Conservation (phyloP, 2,888 invertebrate genomes). For the Balanococcus diminutus region DNA sequence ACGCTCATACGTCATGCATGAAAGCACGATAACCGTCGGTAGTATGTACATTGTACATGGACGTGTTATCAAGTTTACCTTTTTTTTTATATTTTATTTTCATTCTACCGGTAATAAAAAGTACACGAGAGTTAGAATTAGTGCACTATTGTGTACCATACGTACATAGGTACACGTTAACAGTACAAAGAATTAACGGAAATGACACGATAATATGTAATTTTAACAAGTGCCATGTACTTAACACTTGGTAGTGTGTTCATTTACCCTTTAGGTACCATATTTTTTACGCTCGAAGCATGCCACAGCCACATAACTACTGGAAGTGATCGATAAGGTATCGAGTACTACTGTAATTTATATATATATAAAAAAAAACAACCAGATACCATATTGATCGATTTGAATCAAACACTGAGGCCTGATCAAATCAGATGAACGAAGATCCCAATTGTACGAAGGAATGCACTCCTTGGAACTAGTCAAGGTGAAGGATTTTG, state of each 20-base stretch:
- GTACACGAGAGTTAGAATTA: background rate
- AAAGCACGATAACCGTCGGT: slow-evolving; percentile 16
- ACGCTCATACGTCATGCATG: background rate
- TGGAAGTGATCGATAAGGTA: background rate
- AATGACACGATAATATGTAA: slow-evolving; percentile 12
- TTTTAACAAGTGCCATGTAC: background rate
- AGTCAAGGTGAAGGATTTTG: background rate
- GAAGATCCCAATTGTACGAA: background rate
- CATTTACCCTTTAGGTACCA: background rate
- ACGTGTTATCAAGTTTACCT: slow-evolving; percentile 10
- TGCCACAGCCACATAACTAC: no score
- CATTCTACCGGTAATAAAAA: background rate
- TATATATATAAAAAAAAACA: no score
- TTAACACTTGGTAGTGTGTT: background rate
- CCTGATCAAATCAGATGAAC: background rate
- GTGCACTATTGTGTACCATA: slow-evolving; percentile 1
- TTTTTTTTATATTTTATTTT: background rate
- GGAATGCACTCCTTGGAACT: background rate
- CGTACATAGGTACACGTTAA: no score
- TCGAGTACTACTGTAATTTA: no score
- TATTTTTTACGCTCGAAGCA: background rate
- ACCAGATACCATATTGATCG: no score
- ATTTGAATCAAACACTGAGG: no score
- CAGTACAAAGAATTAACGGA: slow-evolving; percentile 7
- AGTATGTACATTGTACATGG: background rate